Base-by-base conservation (phyloP, 2,797 vertebrate genomes). In the Crenichthys baileyi region DNA sequence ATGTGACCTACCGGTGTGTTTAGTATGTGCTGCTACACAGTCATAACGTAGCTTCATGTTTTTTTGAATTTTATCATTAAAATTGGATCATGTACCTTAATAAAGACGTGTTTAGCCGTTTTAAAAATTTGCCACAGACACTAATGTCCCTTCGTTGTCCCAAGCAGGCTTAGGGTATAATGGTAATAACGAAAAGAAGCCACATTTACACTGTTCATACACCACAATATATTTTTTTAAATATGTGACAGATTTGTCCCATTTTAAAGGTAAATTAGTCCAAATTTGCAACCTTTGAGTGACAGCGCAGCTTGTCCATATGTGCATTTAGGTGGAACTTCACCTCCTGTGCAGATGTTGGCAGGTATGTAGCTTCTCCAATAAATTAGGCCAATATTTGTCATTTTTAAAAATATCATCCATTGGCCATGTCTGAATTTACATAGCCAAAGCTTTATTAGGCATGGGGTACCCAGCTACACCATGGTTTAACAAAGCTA, bases 1-100 rank as follows among this genome's bases (percentile, higher is more conserved):
- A 78, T 83, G 83, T 81, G 77, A 80, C 70, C 31, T 68, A 65
- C 75, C 55, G 75, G 39, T 70, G 61, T 56, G 29, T 67, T 56
- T 29, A 31, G 12, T 31, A 9, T n/a, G 22, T 15, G 65, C 65
- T 15, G 6, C 60, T 7, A n/a, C 15, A 7, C 46, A 39, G 31
- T 48, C 22, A 13, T 31, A 13, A 50, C 50, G 48, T 63, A 58
- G 31, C 68, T 77, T 24, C 41, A 50, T 44, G 51, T n/a, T 65
- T 67, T 18, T 36, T 60, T n/a, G n/a, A n/a, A 6, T 46, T 26
- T 26, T 5, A 70, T 26, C 7, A 26, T 70, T 46, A 26, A 46
- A 5, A 46, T 15, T 7, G 15, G 11, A 16, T 1, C 5, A 2
- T 13, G 22, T 12, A 68, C 39, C 1, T 68, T 12, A 68, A 68